These are phyloP conservation scores for Drosophila neutralis DNA, from an alignment of 2,888 invertebrate species.

Conservation along the genomic window DNA sequence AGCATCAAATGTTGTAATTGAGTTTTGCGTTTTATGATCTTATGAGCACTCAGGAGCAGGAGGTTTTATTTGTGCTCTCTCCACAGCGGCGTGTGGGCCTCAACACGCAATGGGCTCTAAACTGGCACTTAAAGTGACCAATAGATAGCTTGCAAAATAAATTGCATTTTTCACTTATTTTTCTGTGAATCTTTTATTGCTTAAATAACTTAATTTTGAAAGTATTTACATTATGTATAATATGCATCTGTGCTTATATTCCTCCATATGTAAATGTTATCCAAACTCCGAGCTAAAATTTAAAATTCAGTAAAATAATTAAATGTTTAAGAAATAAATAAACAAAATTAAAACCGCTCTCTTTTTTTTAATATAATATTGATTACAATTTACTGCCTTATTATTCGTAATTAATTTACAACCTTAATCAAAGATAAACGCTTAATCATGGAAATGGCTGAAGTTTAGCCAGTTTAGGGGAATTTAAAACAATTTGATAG, in stretches of 20 bases:
- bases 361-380: neutral
- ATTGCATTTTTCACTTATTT: constrained; percentile 50
- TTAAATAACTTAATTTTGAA: constrained; percentile 19
- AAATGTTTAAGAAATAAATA: too few relatives aligned
- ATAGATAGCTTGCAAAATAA: constrained; percentile 43
- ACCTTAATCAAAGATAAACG: neutral
- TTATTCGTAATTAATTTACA: neutral
- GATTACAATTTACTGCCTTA: neutral
- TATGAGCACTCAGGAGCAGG: constrained; percentile 36
- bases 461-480: neutral
- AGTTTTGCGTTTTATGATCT: constrained; percentile 77
- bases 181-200: constrained; percentile 26
- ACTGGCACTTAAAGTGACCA: constrained; percentile 51
- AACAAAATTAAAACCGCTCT: too few relatives aligned
- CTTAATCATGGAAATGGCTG: neutral
- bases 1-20: constrained; percentile 79
- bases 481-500: neutral
- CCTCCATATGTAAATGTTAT: neutral
- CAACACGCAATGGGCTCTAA: constrained; percentile 38
- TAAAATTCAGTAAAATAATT: neutral
- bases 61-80: constrained; percentile 64
- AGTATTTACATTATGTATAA: neutral
- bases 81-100: constrained; percentile 44
- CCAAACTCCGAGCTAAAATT: neutral
- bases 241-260: neutral